Evolutionary conservation across 1,140 invertebrate genomes (phyloP).

Genomic region (Daktulosphaira vitifoliae): DNA sequence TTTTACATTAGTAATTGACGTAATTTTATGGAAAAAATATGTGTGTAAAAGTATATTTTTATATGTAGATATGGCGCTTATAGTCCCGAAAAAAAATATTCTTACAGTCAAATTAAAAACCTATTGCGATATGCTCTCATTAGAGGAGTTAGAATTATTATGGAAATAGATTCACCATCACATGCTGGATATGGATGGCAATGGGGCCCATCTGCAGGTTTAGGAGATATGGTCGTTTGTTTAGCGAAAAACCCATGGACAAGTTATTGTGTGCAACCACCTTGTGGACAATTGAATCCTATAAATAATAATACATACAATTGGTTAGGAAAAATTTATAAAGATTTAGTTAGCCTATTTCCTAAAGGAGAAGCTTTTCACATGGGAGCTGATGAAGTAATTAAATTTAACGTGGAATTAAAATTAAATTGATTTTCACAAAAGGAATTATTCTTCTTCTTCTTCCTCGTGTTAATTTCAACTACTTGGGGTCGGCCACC

Average conservation of each 20-base stretch:
- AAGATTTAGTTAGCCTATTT: conserved; percentile 57
- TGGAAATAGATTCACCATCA: conserved; percentile 79
- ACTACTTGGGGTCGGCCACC: no score
- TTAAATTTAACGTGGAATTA: no score
- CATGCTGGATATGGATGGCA: conserved; percentile 75
- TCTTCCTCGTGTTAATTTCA: no score
- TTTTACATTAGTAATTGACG: no score
- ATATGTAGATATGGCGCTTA: conserved; percentile 69
- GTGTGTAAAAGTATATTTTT: no score
- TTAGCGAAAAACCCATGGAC: conserved; percentile 65
- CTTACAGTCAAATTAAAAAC: conserved; percentile 53
- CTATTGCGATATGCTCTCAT: conserved; percentile 60
- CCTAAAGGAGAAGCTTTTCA: conserved; percentile 56
- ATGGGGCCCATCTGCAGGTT: conserved; percentile 57
- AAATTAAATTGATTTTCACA: no score
- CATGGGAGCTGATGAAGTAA: conserved; percentile 78
- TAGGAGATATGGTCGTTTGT: conserved; percentile 61
- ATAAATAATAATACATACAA: conserved; percentile 63
- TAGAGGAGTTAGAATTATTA: conserved; percentile 63
- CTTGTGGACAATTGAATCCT: conserved; percentile 76
- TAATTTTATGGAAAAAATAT: no score
- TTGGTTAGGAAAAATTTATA: conserved; percentile 58
- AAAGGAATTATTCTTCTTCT: no score
- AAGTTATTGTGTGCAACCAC: conserved; percentile 66
- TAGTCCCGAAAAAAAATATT: conserved; percentile 58